Conservation (phyloP, 2,888 invertebrate species). For the Myathropa florea region DNA sequence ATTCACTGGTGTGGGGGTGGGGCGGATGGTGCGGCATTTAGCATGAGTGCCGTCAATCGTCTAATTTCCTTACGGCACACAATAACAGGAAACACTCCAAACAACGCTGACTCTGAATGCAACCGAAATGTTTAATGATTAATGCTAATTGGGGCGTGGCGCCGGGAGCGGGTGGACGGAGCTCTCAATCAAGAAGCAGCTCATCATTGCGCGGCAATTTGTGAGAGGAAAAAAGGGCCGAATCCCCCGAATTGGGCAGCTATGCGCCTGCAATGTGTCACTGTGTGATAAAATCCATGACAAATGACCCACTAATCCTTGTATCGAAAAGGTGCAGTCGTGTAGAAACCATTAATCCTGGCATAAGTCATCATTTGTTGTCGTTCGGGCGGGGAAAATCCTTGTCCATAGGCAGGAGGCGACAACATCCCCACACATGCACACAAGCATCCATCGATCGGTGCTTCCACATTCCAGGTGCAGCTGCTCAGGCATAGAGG, state of each 20-base stretch:
- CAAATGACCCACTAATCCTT: slow-evolving; percentile 65
- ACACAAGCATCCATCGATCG: slow-evolving; percentile 12
- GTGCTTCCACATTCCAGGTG: not conserved
- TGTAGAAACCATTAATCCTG: slow-evolving; percentile 63
- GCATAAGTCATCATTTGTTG: slow-evolving; percentile 69
- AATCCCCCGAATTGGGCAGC: slow-evolving; percentile 14
- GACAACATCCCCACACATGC: not conserved
- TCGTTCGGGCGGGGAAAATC: slow-evolving; percentile 30
- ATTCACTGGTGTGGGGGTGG: not conserved
- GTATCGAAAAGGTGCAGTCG: slow-evolving; percentile 68
- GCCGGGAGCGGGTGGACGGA: not conserved
- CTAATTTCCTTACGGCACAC: slow-evolving; percentile 22
- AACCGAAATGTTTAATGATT: slow-evolving; percentile 16
- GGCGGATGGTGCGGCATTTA: slow-evolving; percentile 8
- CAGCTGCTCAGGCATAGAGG: slow-evolving; percentile 5
- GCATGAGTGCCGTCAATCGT: slow-evolving; percentile 41
- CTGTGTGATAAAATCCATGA: slow-evolving; percentile 60
- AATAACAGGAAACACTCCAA: slow-evolving; percentile 7
- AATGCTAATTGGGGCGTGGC: slow-evolving; percentile 9
- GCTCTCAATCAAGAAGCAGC: not conserved
- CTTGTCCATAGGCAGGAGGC: not conserved
- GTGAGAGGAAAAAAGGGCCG: not conserved
- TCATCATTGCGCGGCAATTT: not conserved
- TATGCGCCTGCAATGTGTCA: slow-evolving; percentile 62
- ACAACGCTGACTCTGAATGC: not conserved